These are phyloP conservation scores for Gopherus flavomarginatus DNA, from an alignment of 2,113 vertebrate genomes.

Conservation along the genomic window DNA sequence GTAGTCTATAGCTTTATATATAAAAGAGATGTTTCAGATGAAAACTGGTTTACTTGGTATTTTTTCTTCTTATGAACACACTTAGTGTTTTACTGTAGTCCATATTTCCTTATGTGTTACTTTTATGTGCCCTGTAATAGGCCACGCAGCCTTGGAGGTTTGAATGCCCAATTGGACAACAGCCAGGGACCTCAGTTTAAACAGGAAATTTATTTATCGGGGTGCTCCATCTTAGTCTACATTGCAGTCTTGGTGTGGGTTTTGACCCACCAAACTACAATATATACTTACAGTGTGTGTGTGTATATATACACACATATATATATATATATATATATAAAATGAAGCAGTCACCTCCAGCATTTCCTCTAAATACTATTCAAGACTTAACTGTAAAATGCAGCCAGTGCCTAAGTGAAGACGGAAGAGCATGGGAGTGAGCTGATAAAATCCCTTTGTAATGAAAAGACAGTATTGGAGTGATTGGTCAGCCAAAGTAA, in stretches of 20 bases:
- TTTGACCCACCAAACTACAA: neutral
- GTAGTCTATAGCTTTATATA: constrained; percentile 20
- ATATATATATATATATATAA: neutral
- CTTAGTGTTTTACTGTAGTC: neutral
- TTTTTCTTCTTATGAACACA: neutral
- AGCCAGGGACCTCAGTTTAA: neutral
- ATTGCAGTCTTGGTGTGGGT: neutral
- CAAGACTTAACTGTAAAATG: neutral
- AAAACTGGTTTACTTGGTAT: neutral
- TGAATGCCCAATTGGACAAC: neutral
- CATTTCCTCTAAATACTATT: neutral
- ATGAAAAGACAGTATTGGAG: neutral
- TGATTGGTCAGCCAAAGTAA: neutral
- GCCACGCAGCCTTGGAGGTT: neutral
- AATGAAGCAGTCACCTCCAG: neutral
- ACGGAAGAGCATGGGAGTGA: neutral
- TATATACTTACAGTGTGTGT: neutral
- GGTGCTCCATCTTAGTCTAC: neutral
- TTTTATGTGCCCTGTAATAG: neutral
- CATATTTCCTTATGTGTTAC: neutral
- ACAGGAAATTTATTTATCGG: neutral
- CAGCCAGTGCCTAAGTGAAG: neutral
- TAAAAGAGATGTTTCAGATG: neutral
- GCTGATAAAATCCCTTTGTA: neutral
- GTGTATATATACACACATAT: neutral